phyloP scores from a whole-genome alignment of 2,888 invertebrate genomes.

The Limnephilus auricula region DNA sequence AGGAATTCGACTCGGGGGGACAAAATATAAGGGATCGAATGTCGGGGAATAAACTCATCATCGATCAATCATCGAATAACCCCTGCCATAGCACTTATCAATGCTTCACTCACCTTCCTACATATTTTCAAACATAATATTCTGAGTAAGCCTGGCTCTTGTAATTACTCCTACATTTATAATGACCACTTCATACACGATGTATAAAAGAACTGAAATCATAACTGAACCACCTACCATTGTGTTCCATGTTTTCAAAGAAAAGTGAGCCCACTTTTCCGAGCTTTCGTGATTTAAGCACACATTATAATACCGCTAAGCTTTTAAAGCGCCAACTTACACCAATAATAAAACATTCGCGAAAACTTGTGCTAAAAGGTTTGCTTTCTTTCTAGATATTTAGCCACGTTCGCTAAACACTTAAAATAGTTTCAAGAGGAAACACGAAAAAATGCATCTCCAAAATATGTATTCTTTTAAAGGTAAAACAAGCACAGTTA shows the following conservation, averaged over 20 bases:
- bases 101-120: not conserved
- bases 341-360: not conserved
- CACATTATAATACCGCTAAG: not conserved
- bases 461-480: too few relatives aligned
- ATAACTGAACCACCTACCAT: too few relatives aligned
- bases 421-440: not conserved
- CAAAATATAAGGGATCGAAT: too few relatives aligned
- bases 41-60: too few relatives aligned
- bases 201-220: not conserved
- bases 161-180: not conserved
- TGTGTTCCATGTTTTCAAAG: not conserved
- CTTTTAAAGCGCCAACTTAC: not conserved
- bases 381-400: not conserved
- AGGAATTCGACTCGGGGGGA: too few relatives aligned
- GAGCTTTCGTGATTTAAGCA: not conserved
- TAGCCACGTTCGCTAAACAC: not conserved
- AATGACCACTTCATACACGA: not conserved
- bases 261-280: not conserved
- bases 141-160: not conserved
- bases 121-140: not conserved
- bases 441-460: not conserved
- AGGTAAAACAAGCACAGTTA: too few relatives aligned
- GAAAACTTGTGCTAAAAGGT: not conserved
- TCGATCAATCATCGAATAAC: too few relatives aligned
- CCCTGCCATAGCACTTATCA: too few relatives aligned